Evolutionary conservation across 2,113 vertebrate species (phyloP).

Genomic region (Pelobates fuscus): DNA sequence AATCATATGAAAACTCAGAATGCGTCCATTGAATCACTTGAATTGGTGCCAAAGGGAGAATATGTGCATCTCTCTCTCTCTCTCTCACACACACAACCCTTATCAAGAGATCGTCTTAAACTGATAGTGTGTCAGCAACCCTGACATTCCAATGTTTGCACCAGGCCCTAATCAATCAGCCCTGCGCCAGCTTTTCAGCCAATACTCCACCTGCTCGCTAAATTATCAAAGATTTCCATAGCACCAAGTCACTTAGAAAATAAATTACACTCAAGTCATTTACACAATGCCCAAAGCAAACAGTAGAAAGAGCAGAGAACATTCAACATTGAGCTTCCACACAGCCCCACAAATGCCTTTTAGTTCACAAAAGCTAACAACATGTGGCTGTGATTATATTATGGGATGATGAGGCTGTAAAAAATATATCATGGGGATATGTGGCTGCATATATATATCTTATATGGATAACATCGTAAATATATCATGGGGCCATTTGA

Average conservation of each 20-base stretch:
- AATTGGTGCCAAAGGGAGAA: no score
- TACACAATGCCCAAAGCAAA: conserved; percentile 17
- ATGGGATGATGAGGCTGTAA: no score
- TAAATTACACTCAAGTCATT: background rate
- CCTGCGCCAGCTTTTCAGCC: conserved; percentile 35
- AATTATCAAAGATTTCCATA: conserved; percentile 47
- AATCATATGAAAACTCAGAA: no score
- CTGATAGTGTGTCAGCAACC: background rate
- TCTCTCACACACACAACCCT: no score
- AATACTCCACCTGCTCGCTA: conserved; percentile 13
- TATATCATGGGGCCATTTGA: no score
- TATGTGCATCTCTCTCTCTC: no score
- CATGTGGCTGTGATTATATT: no score
- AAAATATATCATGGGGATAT: no score
- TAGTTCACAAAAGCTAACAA: background rate
- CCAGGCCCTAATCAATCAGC: background rate
- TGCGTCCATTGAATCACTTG: no score
- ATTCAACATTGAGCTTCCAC: background rate
- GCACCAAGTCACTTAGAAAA: conserved; percentile 34
- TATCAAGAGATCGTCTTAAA: no score
- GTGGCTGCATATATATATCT: no score
- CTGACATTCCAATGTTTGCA: conserved; percentile 25
- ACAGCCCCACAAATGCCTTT: conserved; percentile 54
- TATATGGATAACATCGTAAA: no score
- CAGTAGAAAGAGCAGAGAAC: background rate